Percentiles rank a stretch among this genome's conserved stretches.
phyloP scores from a whole-genome alignment of 2,888 invertebrate genomes.

The Tetanocera ferruginea region DNA sequence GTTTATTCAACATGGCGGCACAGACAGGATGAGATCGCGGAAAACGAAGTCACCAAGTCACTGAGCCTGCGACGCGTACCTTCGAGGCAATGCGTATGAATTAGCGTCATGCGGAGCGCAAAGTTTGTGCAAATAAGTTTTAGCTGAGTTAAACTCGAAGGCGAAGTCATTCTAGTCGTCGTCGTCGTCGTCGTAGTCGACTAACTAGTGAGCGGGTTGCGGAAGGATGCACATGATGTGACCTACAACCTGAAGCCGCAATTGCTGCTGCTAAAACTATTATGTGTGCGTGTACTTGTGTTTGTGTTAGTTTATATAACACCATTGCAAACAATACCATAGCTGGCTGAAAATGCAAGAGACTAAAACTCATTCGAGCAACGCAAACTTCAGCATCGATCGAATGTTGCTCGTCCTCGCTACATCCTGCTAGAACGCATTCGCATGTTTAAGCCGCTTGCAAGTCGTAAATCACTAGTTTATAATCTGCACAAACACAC shows the following conservation, averaged over 20 bases:
- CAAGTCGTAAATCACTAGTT: constrained; percentile 14
- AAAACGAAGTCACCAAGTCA: background rate
- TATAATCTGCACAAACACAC: background rate
- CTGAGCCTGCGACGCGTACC: background rate
- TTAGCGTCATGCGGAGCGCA: constrained; percentile 6
- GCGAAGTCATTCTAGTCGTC: background rate
- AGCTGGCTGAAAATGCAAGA: background rate
- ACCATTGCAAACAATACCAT: background rate
- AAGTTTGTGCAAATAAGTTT: constrained; percentile 28
- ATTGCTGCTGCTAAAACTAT: background rate
- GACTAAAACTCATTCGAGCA: too few species aligned
- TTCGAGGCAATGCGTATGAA: background rate
- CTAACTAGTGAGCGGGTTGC: too few species aligned
- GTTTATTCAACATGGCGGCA: too few species aligned
- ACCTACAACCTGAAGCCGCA: background rate
- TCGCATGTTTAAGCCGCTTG: constrained; percentile 18
- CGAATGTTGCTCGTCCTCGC: background rate
- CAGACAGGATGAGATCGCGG: too few species aligned
- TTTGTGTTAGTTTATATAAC: background rate
- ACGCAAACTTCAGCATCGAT: background rate
- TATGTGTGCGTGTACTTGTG: background rate
- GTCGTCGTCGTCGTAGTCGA: too few species aligned
- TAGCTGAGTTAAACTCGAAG: constrained; percentile 13
- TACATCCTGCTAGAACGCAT: background rate
- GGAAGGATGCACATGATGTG: too few species aligned